Base-by-base conservation (phyloP, 2,888 invertebrate species). In the Trichopria drosophilae region DNA sequence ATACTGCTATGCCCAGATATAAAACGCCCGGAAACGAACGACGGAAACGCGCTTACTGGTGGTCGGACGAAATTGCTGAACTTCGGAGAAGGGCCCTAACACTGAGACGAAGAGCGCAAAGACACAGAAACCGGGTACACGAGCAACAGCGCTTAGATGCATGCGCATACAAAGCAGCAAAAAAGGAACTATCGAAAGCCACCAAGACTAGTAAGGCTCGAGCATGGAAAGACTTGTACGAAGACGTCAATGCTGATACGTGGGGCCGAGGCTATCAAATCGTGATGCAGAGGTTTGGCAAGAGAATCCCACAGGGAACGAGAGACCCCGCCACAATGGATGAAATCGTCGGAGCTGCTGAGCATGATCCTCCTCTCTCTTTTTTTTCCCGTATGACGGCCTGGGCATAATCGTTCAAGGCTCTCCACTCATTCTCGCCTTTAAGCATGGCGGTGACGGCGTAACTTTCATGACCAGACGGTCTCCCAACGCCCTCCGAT, bases 61-160 rank as follows among this genome's bases (percentile, higher is more conserved):
- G 63, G 64, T 60, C 52, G 28, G 37, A 41, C 10, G 58, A 62
- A 16, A 63, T 61, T 23, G 58, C 58, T n/a, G 57, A 52, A 9
- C 53, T 61, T 18, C 23, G 60, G 7, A 52, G 39, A 35, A 29
- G 3, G 10, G 60, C 58, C 12, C 40, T 57, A 9, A 29, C 42
- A 31, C 28, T 22, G 1, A 13, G 58, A 36, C 42, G 59, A 40
- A 20, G 28, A 3, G 55, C 49, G 1, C 12, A 22, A 23, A 15
- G 23, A 15, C 12, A n/a, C n/a, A 4, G 10, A 29, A n/a, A n/a
- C n/a, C n/a, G n/a, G n/a, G n/a, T n/a, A n/a, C n/a, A n/a, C n/a
- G n/a, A n/a, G n/a, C n/a, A n/a, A n/a, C n/a, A n/a, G n/a, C n/a
- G n/a, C n/a, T n/a, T n/a, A n/a, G n/a, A n/a, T n/a, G n/a, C n/a